A percentile compares a stretch with the other conserved stretches of the same genome.
These are phyloP conservation scores for Hydrolagus colliei DNA, from an alignment of 2,797 vertebrate genomes.

Conservation along the genomic window DNA sequence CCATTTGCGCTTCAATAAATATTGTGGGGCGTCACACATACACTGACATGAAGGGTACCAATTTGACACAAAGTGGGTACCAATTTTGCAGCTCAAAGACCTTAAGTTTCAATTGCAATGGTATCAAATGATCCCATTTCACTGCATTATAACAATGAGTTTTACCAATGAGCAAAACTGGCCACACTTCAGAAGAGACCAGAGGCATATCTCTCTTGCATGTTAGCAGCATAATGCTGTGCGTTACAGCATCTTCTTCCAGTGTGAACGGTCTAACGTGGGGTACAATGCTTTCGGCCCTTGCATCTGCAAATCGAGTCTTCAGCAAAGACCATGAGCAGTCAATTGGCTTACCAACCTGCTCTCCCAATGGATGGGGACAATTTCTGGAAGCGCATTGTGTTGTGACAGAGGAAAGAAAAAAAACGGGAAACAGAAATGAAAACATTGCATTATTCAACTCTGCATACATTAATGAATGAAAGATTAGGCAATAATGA, in stretches of 20 bases:
- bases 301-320: not conserved
- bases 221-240: not conserved
- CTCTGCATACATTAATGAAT: not conserved
- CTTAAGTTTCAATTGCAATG: not conserved
- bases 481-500: not conserved
- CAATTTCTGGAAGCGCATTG: not conserved
- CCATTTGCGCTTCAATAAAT: constrained; percentile 48
- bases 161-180: not conserved
- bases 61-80: too few relatives aligned
- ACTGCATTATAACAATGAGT: not conserved
- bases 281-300: not conserved
- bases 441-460: not conserved
- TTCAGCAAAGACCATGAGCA: not conserved
- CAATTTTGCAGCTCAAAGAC: not conserved
- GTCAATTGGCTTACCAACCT: not conserved
- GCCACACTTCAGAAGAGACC: not conserved
- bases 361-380: not conserved
- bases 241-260: not conserved
- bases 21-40: constrained; percentile 38
- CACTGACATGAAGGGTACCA: constrained; percentile 21
- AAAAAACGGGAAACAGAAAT: not conserved
- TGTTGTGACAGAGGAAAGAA: not conserved
- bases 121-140: not conserved
- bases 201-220: not conserved
- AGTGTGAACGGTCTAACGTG: too few relatives aligned